These are phyloP conservation scores for Orycteropus afer DNA, from an alignment of 2,113 vertebrate species.

Conservation along the genomic window DNA sequence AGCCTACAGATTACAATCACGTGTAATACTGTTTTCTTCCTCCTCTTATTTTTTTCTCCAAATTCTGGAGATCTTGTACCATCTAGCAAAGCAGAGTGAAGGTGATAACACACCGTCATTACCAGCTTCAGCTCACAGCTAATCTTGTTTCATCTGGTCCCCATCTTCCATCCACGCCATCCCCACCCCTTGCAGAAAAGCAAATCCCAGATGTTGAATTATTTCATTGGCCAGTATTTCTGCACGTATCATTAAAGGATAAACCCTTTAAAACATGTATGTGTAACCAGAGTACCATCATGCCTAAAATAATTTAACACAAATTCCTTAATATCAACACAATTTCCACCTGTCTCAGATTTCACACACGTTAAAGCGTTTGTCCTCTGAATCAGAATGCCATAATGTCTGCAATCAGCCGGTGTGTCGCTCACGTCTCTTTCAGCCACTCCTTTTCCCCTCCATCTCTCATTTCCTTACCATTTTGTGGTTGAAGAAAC, in stretches of 20 bases:
- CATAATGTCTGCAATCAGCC: background rate
- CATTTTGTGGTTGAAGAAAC: background rate
- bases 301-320: background rate
- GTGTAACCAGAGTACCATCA: background rate
- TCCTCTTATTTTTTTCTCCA: background rate
- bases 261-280: background rate
- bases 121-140: background rate
- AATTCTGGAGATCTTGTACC: background rate
- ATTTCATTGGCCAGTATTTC: background rate
- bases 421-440: background rate
- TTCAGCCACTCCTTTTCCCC: background rate
- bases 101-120: fast-evolving
- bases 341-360: background rate
- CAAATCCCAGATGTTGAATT: background rate
- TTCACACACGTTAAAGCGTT: background rate
- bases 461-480: background rate
- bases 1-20: background rate
- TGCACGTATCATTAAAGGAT: background rate
- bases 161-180: fast-evolving
- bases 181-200: background rate
- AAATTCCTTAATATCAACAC: background rate
- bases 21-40: background rate
- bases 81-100: background rate
- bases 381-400: background rate
- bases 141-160: background rate